Evolutionary conservation across 2,888 invertebrate genomes (phyloP), one percentile per base, ranked within the genome.

Genomic region (Trimorus sp.): DNA sequence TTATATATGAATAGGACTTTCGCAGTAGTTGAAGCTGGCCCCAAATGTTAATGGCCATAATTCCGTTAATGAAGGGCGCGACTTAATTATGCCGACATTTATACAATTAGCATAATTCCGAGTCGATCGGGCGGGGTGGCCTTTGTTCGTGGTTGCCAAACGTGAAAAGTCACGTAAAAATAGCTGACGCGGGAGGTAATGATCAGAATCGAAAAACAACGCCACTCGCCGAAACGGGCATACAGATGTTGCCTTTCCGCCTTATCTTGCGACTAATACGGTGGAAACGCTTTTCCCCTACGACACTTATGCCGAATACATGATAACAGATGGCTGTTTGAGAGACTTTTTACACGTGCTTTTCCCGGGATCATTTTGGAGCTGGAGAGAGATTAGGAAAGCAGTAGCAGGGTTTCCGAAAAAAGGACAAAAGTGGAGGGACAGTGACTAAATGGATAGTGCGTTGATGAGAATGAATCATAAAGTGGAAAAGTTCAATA

Each of bases 241-340:
- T 76, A 58, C 76, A 77, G 69, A 69, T 77, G 76, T 77, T 77
- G 76, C 77, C 62, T 77, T 77, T 77, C 65, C 62, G 59, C 42
- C 70, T 70, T 69, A 77, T 77, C 70, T 59, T 40, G 42, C 36
- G 59, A 70, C 69, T 76, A 76, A 76, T 76, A 51, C 56, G 53
- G 58, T 65, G 40, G 70, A 65, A 77, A 70, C 54, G 45, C 36
- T 38, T 77, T 69, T 77, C 65, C 51, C 68, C 48, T 49, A 38
- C 62, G 56, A 77, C 70, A 70, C 77, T 77, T 65, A 53, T 26
- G 14, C 9, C 70, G 16, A 58, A 40, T 48, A 37, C 71, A 78
- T 78, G 71, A 78, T 71, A 78, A 78, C 78, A 78, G 77, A 77
- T 77, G 77, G 77, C 77, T 65, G 58, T 58, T 59, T 69, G 70